Conservation (phyloP, 2,113 vertebrate genomes). For the Coptodon bakossiorum region DNA sequence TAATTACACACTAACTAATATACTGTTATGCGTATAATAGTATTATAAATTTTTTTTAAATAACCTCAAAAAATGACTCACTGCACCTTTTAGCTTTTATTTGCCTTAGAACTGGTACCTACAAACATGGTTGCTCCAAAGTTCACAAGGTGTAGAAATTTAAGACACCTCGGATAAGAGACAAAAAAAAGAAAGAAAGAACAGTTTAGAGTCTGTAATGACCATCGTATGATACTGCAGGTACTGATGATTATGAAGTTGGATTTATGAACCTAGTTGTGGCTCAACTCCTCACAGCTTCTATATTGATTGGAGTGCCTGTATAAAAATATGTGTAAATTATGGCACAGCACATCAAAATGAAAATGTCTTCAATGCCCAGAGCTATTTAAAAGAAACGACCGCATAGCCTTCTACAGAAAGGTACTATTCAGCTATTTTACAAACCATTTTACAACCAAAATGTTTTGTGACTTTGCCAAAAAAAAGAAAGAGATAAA, state of each 20-base stretch:
- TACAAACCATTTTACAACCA: background rate
- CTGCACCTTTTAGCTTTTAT: background rate
- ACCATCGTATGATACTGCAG: background rate
- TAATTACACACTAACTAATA: background rate
- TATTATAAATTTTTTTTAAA: accelerated
- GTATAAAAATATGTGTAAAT: background rate
- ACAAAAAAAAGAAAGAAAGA: background rate
- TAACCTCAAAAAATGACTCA: background rate
- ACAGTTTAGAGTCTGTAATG: background rate
- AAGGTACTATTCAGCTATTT: background rate
- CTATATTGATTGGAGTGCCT: background rate
- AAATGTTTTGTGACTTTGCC: background rate
- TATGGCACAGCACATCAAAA: background rate
- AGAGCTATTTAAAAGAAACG: background rate
- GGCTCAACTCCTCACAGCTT: background rate
- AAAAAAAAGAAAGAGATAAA: background rate
- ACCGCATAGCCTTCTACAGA: background rate
- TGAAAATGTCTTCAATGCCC: background rate
- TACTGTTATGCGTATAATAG: background rate
- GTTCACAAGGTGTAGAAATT: background rate
- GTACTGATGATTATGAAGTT: background rate
- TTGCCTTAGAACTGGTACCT: background rate
- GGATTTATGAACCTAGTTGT: background rate
- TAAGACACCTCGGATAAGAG: background rate
- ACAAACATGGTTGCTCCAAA: background rate